phyloP scores from a whole-genome alignment of 1,140 invertebrate species.

The Heliconius congener region DNA sequence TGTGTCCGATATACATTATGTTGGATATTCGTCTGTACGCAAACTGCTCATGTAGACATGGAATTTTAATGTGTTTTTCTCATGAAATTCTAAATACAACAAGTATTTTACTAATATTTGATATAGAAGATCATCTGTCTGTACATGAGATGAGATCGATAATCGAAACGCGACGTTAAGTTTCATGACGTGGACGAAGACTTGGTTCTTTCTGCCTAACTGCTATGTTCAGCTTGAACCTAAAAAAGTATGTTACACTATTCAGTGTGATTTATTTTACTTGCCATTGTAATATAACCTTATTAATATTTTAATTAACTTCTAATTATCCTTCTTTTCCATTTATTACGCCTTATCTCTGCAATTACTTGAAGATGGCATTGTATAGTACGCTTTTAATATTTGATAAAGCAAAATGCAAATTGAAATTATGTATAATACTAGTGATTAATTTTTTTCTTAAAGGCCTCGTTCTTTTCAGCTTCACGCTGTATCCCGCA shows the following conservation, averaged over 20 bases:
- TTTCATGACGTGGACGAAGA: too few relatives aligned
- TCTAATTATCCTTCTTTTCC: neutral
- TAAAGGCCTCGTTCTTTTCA: neutral
- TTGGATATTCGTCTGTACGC: conserved; percentile 53
- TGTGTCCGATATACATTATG: conserved; percentile 44
- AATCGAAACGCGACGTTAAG: too few relatives aligned
- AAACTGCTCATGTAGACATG: conserved; percentile 40
- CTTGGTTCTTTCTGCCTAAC: too few relatives aligned
- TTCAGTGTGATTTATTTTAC: neutral
- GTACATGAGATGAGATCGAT: too few relatives aligned
- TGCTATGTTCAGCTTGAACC: too few relatives aligned
- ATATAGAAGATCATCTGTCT: neutral
- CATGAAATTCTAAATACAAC: neutral
- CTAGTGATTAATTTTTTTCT: neutral
- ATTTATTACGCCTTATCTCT: neutral
- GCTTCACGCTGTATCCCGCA: too few relatives aligned
- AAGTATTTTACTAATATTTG: neutral
- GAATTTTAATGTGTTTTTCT: neutral
- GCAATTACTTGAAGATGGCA: neutral
- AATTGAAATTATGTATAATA: neutral
- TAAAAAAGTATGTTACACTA: too few relatives aligned
- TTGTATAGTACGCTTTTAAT: neutral
- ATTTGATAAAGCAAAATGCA: neutral
- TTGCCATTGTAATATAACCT: neutral
- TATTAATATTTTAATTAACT: neutral